These are phyloP conservation scores for Ciconia boyciana DNA, from an alignment of 2,113 vertebrate species.

Conservation along the genomic window DNA sequence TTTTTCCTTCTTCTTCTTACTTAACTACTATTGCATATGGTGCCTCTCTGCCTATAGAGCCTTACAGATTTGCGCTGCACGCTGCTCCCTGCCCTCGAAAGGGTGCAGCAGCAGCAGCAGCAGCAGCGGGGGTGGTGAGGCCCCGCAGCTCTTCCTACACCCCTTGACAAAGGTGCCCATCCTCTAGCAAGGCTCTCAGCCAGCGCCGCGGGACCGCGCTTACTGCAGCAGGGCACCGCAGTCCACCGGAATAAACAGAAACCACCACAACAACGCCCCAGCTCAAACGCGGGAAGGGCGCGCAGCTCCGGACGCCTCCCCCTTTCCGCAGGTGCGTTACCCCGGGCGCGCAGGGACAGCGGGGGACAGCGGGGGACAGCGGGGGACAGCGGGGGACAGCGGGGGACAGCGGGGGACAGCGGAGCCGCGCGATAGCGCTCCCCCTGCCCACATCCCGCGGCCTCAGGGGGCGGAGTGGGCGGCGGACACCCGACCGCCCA, in stretches of 20 bases:
- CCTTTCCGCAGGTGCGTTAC: background rate
- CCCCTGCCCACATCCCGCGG: background rate
- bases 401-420: too few species aligned
- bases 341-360: too few species aligned
- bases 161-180: fast-evolving
- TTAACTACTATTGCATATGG: background rate
- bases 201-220: background rate
- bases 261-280: background rate
- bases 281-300: background rate
- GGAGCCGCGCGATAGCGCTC: too few species aligned
- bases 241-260: fast-evolving
- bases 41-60: background rate
- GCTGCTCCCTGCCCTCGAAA: background rate
- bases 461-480: fast-evolving
- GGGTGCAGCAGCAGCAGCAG: background rate
- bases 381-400: too few species aligned
- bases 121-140: fast-evolving
- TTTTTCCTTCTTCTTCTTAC: background rate
- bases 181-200: fast-evolving
- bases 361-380: too few species aligned
- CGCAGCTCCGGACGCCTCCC: background rate
- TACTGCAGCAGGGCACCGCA: fast-evolving
- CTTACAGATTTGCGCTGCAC: fast-evolving
- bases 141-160: background rate
- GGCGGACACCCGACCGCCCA: fast-evolving